Conservation (phyloP, 1,140 invertebrate species). For the Zeugodacus cucurbitae region DNA sequence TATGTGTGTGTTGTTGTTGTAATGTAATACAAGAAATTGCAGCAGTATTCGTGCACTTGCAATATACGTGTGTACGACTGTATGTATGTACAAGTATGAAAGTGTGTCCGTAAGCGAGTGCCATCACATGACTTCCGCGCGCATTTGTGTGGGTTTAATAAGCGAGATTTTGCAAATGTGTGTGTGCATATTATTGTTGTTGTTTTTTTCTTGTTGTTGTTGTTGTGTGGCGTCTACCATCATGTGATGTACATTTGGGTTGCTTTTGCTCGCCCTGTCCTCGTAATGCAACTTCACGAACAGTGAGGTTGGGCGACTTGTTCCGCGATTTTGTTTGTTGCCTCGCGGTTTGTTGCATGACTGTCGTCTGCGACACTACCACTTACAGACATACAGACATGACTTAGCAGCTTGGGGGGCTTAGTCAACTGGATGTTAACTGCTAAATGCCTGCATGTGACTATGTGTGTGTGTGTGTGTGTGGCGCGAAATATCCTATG, state of each 20-base stretch:
- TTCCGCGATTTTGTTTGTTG: neutral
- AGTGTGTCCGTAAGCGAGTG: neutral
- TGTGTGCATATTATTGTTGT: neutral
- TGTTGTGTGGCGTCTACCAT: neutral
- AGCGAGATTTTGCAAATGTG: neutral
- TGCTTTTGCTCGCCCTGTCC: neutral
- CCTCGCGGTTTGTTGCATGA: neutral
- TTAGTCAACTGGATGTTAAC: neutral
- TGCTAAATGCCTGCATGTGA: neutral
- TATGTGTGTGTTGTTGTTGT: neutral
- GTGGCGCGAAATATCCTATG: neutral
- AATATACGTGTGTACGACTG: neutral
- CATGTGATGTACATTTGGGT: neutral
- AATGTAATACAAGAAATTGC: neutral
- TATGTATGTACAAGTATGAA: neutral
- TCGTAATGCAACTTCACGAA: neutral
- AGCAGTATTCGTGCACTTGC: neutral
- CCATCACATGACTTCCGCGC: constrained; percentile 23
- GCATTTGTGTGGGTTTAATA: constrained; percentile 3
- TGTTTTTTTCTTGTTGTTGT: neutral
- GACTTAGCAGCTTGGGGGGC: neutral
- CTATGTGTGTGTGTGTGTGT: neutral
- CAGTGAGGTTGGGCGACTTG: neutral
- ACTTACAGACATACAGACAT: neutral
- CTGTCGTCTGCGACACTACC: neutral